Base-by-base conservation (phyloP, 2,797 vertebrate species). In the Typhlichthys eigenmanni region DNA sequence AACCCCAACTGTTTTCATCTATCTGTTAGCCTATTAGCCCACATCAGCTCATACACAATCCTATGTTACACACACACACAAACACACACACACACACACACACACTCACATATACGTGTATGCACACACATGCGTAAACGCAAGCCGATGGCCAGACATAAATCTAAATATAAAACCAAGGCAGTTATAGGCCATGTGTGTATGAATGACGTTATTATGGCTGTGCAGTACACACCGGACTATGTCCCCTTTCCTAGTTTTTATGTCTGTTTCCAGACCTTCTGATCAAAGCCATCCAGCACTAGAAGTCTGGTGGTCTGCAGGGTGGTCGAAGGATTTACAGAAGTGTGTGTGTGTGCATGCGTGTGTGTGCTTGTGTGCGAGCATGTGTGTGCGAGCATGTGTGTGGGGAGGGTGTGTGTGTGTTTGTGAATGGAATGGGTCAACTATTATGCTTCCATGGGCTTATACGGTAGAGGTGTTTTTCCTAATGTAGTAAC, bases 271-370 rank as follows among this genome's bases (percentile, higher is more conserved):
- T 80, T 72, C 76, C 80, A 87, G 85, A 79, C 75, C 69, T 64
- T 55, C 53, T 85, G 78, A 85, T 87, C 81, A 87, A 85, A 87
- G 86, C 71, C 85, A 88, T 66, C 58, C 77, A 66, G 66, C 50
- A 2, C 48, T 2, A 17, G 50, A 19, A 54, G 75, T 60, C 64
- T 66, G 74, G 73, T 82, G 80, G 83, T 80, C 76, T 78, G 69
- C 63, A 55, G 69, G 84, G 86, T 88, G 86, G 86, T 88, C 86
- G 74, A 38, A 58, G 38, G 69, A 65, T 78, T 71, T 79, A 82
- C 64, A 68, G 43, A 55, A 65, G 57, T 58, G 16, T 52, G 55
- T 62, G 45, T 47, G 57, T 24, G 63, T 74, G 62, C 59, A 17
- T 19, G 19, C 2, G 19, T 19, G 19, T 19, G 19, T 19, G 19